These are phyloP conservation scores for Petrolisthes cinctipes DNA, from an alignment of 2,888 invertebrate genomes.

Conservation along the genomic window DNA sequence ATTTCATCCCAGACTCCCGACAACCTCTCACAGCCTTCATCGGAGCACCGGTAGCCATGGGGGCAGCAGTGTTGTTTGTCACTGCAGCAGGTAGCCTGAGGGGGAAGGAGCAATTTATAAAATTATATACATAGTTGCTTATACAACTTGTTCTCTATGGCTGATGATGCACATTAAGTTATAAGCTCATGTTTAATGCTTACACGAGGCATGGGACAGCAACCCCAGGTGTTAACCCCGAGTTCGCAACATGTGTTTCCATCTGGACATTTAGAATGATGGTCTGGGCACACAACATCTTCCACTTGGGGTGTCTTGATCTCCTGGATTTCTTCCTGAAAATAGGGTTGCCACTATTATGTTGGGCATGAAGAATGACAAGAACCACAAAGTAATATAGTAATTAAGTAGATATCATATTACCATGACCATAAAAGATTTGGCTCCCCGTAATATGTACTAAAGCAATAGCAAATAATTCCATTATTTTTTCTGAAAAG, in stretches of 20 bases:
- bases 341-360: neutral
- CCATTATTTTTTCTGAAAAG: neutral
- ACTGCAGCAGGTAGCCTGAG: slow-evolving; percentile 46
- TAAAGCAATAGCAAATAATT: neutral
- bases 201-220: neutral
- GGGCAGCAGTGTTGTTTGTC: slow-evolving; percentile 37
- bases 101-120: neutral
- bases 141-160: neutral
- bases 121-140: neutral
- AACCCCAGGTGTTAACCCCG: neutral
- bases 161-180: neutral
- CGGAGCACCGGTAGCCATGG: slow-evolving; percentile 50
- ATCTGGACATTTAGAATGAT: neutral
- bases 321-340: neutral
- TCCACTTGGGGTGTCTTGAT: neutral
- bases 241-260: slow-evolving; percentile 2
- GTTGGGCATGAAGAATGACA: too few species aligned
- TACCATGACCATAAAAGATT: too few species aligned
- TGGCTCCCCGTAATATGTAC: too few species aligned
- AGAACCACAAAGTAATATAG: too few species aligned
- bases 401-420: too few species aligned
- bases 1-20: neutral
- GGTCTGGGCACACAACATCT: slow-evolving; percentile 8
- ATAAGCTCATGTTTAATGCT: neutral
- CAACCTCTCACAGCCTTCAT: slow-evolving; percentile 37